Conservation (phyloP, 1,140 invertebrate species). For the Tigriopus japonicus region DNA sequence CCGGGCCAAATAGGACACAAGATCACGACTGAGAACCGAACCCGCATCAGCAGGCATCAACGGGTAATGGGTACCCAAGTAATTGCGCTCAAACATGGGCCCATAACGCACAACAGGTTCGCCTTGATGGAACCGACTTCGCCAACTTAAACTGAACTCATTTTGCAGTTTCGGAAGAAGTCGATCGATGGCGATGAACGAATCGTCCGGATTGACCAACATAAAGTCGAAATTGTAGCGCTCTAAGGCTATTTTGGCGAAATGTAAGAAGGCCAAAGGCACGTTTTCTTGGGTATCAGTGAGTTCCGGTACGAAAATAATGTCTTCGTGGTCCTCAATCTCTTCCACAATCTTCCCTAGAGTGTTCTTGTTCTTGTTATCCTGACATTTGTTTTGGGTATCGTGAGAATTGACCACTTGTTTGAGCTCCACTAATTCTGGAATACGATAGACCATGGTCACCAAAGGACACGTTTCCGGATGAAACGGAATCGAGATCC, state of each 20-base stretch:
- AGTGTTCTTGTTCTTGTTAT: conserved; percentile 6
- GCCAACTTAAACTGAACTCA: too few relatives aligned
- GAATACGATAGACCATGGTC: neutral
- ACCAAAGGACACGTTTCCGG: neutral
- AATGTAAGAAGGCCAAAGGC: neutral
- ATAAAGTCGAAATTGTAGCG: neutral
- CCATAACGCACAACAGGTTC: too few relatives aligned
- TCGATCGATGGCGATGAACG: neutral
- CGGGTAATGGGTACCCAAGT: too few relatives aligned
- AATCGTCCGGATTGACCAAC: neutral
- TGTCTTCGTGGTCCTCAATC: conserved; percentile 4
- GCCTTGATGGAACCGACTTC: too few relatives aligned
- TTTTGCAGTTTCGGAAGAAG: too few relatives aligned
- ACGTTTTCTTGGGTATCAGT: neutral
- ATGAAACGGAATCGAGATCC: neutral
- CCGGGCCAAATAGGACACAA: too few relatives aligned
- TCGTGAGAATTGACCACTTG: neutral
- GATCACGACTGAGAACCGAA: too few relatives aligned
- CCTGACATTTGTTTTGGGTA: conserved; percentile 7
- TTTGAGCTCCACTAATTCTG: neutral
- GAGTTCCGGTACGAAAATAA: neutral
- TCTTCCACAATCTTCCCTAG: conserved; percentile 2
- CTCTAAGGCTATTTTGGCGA: neutral
- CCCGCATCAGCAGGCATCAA: too few relatives aligned
- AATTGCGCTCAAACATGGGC: too few relatives aligned